Percentiles rank a stretch among this genome's conserved stretches.
Evolutionary conservation across 1,140 invertebrate genomes (phyloP).

Genomic region (Brachionus paranguensis): DNA sequence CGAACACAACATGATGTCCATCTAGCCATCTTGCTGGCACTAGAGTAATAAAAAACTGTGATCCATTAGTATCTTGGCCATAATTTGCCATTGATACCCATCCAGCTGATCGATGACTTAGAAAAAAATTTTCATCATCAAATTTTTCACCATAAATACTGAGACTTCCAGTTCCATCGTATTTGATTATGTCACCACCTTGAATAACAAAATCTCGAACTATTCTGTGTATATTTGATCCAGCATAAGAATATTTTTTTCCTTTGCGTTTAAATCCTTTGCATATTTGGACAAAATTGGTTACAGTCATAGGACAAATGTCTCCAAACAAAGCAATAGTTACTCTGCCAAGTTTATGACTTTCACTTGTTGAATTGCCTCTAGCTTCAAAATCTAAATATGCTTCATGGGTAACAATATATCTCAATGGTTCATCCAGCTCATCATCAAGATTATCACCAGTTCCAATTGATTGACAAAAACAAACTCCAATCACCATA

Average conservation of each 20-base stretch:
- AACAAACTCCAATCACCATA: not conserved
- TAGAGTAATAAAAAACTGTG: slow-evolving; percentile 54
- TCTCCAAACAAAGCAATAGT: slow-evolving; percentile 55
- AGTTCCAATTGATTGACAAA: not conserved
- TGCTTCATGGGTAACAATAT: slow-evolving; percentile 19
- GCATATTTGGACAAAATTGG: slow-evolving; percentile 48
- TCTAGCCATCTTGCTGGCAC: slow-evolving; percentile 82
- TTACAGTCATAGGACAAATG: slow-evolving; percentile 50
- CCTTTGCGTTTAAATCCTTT: slow-evolving; percentile 27
- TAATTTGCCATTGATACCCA: slow-evolving; percentile 51
- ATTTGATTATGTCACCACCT: slow-evolving; percentile 20
- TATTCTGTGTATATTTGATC: slow-evolving; percentile 76
- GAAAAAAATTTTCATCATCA: slow-evolving; percentile 49
- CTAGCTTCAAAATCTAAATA: slow-evolving; percentile 42
- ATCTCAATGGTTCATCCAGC: not conserved
- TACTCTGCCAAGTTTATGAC: slow-evolving; percentile 44
- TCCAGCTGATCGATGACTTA: slow-evolving; percentile 47
- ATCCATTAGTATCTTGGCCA: slow-evolving; percentile 52
- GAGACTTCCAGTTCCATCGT: slow-evolving; percentile 46
- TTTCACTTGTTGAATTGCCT: slow-evolving; percentile 40
- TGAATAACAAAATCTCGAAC: slow-evolving; percentile 78
- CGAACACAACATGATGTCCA: slow-evolving; percentile 85
- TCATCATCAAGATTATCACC: not conserved
- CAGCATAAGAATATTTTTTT: slow-evolving; percentile 43
- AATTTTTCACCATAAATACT: slow-evolving; percentile 88